A percentile compares a stretch with the other conserved stretches of the same genome.
These are phyloP conservation scores for Autographa pulchrina DNA, from an alignment of 2,888 invertebrate genomes.

Conservation along the genomic window DNA sequence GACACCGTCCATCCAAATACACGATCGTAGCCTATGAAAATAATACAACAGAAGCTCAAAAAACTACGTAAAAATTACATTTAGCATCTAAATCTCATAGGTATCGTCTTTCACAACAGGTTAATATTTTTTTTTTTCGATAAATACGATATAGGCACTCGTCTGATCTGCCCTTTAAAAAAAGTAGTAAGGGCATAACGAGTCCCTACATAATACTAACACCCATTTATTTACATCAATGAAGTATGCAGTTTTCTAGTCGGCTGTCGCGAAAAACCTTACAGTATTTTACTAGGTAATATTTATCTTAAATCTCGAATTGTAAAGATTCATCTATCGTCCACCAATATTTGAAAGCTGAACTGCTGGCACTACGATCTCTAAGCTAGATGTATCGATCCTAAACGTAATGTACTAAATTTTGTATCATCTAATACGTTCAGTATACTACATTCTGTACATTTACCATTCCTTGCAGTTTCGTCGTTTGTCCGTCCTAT, in stretches of 20 bases:
- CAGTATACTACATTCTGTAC: slow-evolving; percentile 77
- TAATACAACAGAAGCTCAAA: slow-evolving; percentile 70
- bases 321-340: slow-evolving; percentile 80
- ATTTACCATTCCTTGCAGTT: slow-evolving; percentile 55
- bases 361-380: slow-evolving; percentile 81
- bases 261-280: slow-evolving; percentile 72
- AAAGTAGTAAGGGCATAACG: slow-evolving; percentile 67
- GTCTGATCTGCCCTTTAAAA: slow-evolving; percentile 68
- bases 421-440: slow-evolving; percentile 79
- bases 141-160: slow-evolving; percentile 76
- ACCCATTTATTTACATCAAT: slow-evolving; percentile 84
- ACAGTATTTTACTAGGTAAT: slow-evolving; percentile 73
- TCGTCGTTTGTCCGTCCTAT: slow-evolving; percentile 34
- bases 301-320: slow-evolving; percentile 77
- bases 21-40: slow-evolving; percentile 65
- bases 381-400: slow-evolving; percentile 81
- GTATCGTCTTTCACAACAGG: slow-evolving; percentile 88
- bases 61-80: slow-evolving; percentile 78
- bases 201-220: slow-evolving; percentile 79
- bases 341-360: slow-evolving; percentile 89
- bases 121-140: slow-evolving; percentile 71
- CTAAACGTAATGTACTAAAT: slow-evolving; percentile 78
- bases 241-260: slow-evolving; percentile 71
- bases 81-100: slow-evolving; percentile 82
- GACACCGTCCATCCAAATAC: slow-evolving; percentile 63